Percentiles rank a stretch among this genome's conserved stretches.
Conservation (phyloP, 2,113 vertebrate genomes). For the Hydropotes inermis region DNA sequence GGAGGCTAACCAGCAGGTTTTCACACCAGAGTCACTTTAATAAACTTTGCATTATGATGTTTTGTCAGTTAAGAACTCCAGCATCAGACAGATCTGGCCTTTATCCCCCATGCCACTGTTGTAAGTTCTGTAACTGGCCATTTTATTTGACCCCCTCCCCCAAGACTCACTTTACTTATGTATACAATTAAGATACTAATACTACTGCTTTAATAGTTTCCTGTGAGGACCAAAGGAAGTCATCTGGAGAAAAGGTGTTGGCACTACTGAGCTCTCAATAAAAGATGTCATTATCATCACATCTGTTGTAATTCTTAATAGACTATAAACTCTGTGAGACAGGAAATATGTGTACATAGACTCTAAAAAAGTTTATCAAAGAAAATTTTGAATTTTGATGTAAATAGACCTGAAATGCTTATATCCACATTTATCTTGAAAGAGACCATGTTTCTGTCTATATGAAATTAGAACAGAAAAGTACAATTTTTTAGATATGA, state of each 20-base stretch:
- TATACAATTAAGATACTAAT: slow-evolving; percentile 17
- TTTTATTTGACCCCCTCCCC: neutral
- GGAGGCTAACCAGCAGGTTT: neutral
- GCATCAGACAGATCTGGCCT: neutral
- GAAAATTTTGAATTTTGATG: slow-evolving; percentile 47
- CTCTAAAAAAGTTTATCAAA: neutral
- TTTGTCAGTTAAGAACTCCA: neutral
- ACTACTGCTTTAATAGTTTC: neutral
- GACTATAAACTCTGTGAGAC: neutral
- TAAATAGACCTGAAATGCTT: slow-evolving; percentile 2
- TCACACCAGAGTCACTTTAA: neutral
- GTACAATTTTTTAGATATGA: neutral
- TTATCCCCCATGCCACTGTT: neutral
- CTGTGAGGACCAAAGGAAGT: neutral
- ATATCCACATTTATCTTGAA: neutral
- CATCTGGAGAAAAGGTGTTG: neutral
- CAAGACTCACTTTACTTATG: neutral
- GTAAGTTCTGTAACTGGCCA: neutral
- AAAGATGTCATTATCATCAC: neutral
- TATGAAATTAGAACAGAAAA: slow-evolving; percentile 7
- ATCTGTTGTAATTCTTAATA: slow-evolving; percentile 28
- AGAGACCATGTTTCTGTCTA: neutral
- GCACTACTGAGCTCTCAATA: neutral
- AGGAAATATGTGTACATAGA: neutral
- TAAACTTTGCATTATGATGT: neutral